Base-by-base conservation (phyloP, 2,888 invertebrate species). In the Nemotelus pantherinus region DNA sequence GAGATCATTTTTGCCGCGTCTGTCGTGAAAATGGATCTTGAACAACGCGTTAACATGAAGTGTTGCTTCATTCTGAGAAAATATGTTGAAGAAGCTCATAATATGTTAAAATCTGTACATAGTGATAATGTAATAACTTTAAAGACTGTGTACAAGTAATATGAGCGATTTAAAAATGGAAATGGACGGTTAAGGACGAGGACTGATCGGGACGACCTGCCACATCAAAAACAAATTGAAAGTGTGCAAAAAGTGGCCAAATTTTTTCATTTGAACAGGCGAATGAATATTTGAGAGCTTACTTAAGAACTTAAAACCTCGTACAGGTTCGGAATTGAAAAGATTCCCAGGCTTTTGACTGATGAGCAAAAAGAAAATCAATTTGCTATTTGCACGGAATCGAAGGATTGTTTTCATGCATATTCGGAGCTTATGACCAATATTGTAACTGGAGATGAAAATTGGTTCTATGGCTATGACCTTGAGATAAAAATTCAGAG, bases 251-350 rank as follows among this genome's bases (percentile, higher is more conserved):
- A 50, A 50, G 9, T 50, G 9, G 60, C 60, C 60, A 25, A 58
- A 58, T 5, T 58, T 58, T 4, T 58, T 58, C 60, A 25, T 58
- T 6, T 25, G n/a, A 58, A 58, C 60, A 58, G 25, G 60, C 60
- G 60, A 58, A 58, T 58, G 25, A 58, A 6, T 58, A 58, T 58
- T 58, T 25, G 60, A 58, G 60, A 58, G 60, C 25, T 58, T 58
- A 25, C 60, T 58, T 6, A 58, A 58, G 60, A 58, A 58, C 7
- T 58, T 58, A 58, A 58, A 6, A 50, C 9, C 5, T 50, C 53
- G 5, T 50, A 50, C 53, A 9, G 53, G 53, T 50, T 9, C 9
- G 53, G 5, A 9, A 5, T 6, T 6, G 9, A 9, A 5, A 50
- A 6, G 5, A 6, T 50, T 6, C 5, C 53, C 53, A 6, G 5